phyloP scores from a whole-genome alignment of 2,797 vertebrate genomes.

The Bryconaethiops microstoma region DNA sequence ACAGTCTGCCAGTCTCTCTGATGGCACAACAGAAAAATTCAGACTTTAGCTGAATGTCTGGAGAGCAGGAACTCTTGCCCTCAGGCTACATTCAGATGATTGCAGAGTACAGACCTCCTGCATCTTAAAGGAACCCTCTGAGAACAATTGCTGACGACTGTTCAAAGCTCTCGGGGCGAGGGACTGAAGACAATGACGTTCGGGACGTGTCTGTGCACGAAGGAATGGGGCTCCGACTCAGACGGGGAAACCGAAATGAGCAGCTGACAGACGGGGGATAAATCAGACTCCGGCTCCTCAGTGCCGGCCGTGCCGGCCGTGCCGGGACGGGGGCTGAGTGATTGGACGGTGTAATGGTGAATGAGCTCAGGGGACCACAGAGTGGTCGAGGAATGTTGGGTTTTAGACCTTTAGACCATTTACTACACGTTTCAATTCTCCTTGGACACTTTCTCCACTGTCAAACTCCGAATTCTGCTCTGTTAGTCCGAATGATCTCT shows the following conservation, averaged over 20 bases:
- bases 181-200: constrained; percentile 45
- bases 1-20: background rate
- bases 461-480: background rate
- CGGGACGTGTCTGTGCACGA: constrained; percentile 46
- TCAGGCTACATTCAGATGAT: constrained; percentile 6
- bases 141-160: constrained; percentile 51
- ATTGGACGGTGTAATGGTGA: constrained; percentile 17
- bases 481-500: background rate
- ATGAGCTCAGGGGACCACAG: constrained; percentile 7
- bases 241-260: constrained; percentile 35
- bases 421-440: background rate
- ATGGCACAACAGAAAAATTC: background rate
- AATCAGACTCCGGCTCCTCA: constrained; percentile 32
- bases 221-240: constrained; percentile 1
- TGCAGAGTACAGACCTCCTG: constrained; percentile 19
- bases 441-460: background rate
- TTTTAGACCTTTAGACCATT: background rate
- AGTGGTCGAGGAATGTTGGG: background rate
- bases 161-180: constrained; percentile 33
- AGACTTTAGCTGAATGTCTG: constrained; percentile 4
- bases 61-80: constrained; percentile 8
- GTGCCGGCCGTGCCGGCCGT: too few relatives aligned
- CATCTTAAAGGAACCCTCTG: constrained; percentile 9
- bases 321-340: constrained; percentile 35
- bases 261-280: constrained; percentile 38